Percentiles rank a stretch among this genome's conserved stretches.
Conservation (phyloP, 1,140 invertebrate species). For the Myzus persicae region DNA sequence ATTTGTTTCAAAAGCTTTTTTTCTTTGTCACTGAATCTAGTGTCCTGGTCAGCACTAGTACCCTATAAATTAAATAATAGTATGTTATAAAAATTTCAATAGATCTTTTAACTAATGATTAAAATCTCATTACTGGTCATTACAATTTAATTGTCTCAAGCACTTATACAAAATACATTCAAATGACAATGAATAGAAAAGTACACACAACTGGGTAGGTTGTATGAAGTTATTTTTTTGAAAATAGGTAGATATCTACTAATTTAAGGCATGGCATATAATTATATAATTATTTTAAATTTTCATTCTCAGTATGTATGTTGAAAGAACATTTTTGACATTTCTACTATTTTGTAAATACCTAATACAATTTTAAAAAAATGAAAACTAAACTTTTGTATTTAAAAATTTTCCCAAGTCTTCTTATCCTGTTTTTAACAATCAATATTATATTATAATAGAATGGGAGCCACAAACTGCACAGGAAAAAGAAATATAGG, state of each 20-base stretch:
- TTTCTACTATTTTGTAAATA: no score
- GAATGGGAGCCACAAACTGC: no score
- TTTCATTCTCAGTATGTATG: neutral
- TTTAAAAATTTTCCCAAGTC: neutral
- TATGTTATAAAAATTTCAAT: neutral
- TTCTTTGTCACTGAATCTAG: slow-evolving; percentile 98
- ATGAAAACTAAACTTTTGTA: no score
- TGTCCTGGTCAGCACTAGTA: slow-evolving; percentile 97
- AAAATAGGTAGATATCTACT: neutral
- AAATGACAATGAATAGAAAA: neutral
- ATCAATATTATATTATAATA: no score
- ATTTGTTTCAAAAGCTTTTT: slow-evolving; percentile 98
- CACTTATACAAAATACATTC: neutral
- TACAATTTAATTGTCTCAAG: neutral
- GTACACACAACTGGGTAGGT: neutral
- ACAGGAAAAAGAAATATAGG: neutral
- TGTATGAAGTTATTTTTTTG: neutral
- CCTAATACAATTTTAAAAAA: no score
- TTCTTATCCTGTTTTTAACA: neutral
- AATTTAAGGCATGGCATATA: neutral
- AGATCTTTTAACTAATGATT: neutral
- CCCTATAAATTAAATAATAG: slow-evolving; percentile 73
- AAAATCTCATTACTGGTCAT: neutral
- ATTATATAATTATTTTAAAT: neutral
- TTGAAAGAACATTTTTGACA: neutral